phyloP scores from a whole-genome alignment of 2,113 vertebrate genomes.

The Ciconia maguari region DNA sequence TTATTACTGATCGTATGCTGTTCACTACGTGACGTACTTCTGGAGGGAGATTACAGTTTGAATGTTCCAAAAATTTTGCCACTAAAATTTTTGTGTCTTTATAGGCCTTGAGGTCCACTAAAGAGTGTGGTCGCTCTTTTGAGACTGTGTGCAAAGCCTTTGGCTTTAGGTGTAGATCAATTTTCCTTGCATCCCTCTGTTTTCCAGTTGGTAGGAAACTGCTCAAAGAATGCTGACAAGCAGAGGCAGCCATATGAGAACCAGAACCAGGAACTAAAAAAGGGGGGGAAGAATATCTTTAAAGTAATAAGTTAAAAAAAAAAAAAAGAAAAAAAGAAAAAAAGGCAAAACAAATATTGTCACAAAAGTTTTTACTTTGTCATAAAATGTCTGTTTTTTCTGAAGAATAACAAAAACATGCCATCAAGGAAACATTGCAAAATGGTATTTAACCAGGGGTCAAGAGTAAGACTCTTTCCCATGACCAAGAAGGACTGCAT shows the following conservation, averaged over 20 bases:
- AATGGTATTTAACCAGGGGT: not conserved
- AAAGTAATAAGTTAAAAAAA: constrained; percentile 31
- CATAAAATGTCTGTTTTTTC: not conserved
- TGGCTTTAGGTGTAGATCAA: constrained; percentile 74
- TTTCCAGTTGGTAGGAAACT: constrained; percentile 55
- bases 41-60: constrained; percentile 85
- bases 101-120: constrained; percentile 90
- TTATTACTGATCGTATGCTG: constrained; percentile 85
- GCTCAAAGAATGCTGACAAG: constrained; percentile 68
- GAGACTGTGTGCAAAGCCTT: constrained; percentile 68
- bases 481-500: not conserved
- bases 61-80: constrained; percentile 94
- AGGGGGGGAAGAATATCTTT: constrained; percentile 49
- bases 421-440: not conserved
- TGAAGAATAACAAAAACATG: not conserved
- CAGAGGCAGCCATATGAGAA: constrained; percentile 60
- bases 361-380: not conserved
- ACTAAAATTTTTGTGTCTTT: constrained; percentile 92
- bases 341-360: not conserved
- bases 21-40: constrained; percentile 91
- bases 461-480: not conserved
- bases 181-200: constrained; percentile 73
- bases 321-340: not conserved
- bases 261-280: constrained; percentile 70
- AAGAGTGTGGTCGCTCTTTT: constrained; percentile 81